Evolutionary conservation across 2,113 vertebrate species (phyloP), one percentile per base, ranked within the genome.

Genomic region (Colossoma macropomum): DNA sequence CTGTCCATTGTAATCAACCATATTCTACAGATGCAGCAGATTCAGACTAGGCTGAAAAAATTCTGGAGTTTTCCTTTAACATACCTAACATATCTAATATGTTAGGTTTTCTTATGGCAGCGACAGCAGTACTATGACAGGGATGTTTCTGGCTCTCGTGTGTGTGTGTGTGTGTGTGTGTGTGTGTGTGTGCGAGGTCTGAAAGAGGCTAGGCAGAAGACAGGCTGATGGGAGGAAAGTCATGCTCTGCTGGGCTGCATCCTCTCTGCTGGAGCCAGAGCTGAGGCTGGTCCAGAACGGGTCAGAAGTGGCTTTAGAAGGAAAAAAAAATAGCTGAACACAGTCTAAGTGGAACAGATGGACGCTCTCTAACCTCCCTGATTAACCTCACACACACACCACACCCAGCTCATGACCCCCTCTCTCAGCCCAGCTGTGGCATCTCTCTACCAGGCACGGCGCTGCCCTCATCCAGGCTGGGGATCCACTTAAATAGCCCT

Each of bases 401-500:
- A 23, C 78, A 75, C 68, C 60, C 59, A 65, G 77, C 50, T 62
- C 75, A 41, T 32, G 72, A 76, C 65, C 65, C 38, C 68, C 65
- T 75, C n/a, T 78, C 76, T 89, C 62, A 85, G 88, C 79, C 82
- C 88, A 82, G 75, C 80, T 89, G 84, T 60, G 70, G 84, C 72
- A 77, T 68, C 75, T 85, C 79, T 32, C 59, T 73, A 62, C 85
- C 78, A 85, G 69, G 87, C 80, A 87, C 87, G 89, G 81, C 74
- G 85, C 90, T 87, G 41, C 41, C 4, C 86, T 88, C 70, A 89
- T 89, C 92, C 89, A 88, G 87, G 82, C 85, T 16, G 62, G 85
- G 87, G 89, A 92, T 83, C 89, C 90, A 89, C 86, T 90, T 90
- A 91, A 75, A 78, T 34, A 85, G 81, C 81, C 86, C 88, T 71